These are phyloP conservation scores for Campylomormyrus tamandua DNA, from an alignment of 2,113 vertebrate genomes.

Conservation along the genomic window DNA sequence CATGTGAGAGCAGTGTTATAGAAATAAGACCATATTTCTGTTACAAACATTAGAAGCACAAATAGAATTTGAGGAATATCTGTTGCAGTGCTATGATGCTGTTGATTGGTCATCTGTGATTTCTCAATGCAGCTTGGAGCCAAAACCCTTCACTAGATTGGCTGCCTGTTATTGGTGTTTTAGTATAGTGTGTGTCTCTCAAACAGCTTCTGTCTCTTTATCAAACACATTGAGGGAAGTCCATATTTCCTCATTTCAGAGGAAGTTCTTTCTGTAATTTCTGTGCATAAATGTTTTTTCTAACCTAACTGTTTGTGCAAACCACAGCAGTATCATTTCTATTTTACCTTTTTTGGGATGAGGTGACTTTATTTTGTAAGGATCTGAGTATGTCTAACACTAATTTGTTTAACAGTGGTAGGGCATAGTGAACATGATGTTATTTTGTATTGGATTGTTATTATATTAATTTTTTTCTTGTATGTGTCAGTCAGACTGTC, in stretches of 20 bases:
- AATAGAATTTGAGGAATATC: not conserved
- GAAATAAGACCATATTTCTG: not conserved
- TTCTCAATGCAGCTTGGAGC: not conserved
- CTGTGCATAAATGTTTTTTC: not conserved
- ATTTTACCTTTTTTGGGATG: not conserved
- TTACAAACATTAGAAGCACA: not conserved
- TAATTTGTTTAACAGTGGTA: not conserved
- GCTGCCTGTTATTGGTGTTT: not conserved
- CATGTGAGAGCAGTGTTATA: not conserved
- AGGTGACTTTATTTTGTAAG: not conserved
- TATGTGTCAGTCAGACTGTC: slow-evolving; percentile 44
- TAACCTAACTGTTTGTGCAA: not conserved
- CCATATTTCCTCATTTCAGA: slow-evolving; percentile 10
- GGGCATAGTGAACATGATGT: slow-evolving; percentile 5
- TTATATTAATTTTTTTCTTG: slow-evolving; percentile 30
- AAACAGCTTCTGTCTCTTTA: slow-evolving; percentile 5
- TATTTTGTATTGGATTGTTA: slow-evolving; percentile 23
- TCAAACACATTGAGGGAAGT: not conserved
- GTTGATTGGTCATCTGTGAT: not conserved
- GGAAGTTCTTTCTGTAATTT: not conserved
- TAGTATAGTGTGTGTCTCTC: not conserved
- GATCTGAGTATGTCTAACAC: not conserved
- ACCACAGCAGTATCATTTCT: not conserved
- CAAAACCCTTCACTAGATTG: not conserved
- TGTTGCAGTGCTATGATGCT: not conserved